Percentiles rank a stretch among this genome's conserved stretches.
Conservation (phyloP, 2,888 invertebrate species). For the Catonia carolina region DNA sequence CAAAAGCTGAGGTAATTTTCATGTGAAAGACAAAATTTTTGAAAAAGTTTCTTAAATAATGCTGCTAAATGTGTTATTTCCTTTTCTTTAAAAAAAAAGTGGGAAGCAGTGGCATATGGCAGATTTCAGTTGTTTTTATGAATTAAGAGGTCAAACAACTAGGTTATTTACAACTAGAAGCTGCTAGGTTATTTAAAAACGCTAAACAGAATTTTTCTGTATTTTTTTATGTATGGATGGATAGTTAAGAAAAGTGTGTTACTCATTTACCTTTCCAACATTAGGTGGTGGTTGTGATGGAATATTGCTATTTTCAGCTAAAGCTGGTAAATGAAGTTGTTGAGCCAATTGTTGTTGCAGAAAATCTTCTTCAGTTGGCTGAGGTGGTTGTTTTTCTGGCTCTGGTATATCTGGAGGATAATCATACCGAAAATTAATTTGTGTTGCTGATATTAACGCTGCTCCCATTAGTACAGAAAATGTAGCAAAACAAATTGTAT, state of each 20-base stretch:
- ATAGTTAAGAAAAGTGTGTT: background rate
- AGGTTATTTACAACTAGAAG: too few species aligned
- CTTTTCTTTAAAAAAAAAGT: too few species aligned
- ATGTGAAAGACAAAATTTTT: too few species aligned
- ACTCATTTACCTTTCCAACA: slow-evolving; percentile 29
- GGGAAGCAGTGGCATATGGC: too few species aligned
- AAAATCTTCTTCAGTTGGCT: slow-evolving; percentile 59
- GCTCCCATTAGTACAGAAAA: slow-evolving; percentile 94
- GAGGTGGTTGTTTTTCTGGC: slow-evolving; percentile 49
- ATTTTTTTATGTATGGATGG: slow-evolving; percentile 8
- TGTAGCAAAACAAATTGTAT: slow-evolving; percentile 96
- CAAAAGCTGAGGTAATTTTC: too few species aligned
- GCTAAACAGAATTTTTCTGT: too few species aligned
- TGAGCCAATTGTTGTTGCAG: slow-evolving; percentile 78
- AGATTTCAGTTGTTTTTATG: too few species aligned
- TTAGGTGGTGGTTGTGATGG: slow-evolving; percentile 40
- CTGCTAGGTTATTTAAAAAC: too few species aligned
- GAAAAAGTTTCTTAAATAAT: too few species aligned
- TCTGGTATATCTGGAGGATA: slow-evolving; percentile 39
- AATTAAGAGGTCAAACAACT: too few species aligned
- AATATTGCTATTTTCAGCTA: slow-evolving; percentile 53
- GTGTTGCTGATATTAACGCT: slow-evolving; percentile 85
- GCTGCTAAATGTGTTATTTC: too few species aligned
- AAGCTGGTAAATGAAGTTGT: slow-evolving; percentile 72
- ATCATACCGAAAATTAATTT: slow-evolving; percentile 59